Base-by-base conservation (phyloP, 2,113 vertebrate genomes). In the Laticauda colubrina region DNA sequence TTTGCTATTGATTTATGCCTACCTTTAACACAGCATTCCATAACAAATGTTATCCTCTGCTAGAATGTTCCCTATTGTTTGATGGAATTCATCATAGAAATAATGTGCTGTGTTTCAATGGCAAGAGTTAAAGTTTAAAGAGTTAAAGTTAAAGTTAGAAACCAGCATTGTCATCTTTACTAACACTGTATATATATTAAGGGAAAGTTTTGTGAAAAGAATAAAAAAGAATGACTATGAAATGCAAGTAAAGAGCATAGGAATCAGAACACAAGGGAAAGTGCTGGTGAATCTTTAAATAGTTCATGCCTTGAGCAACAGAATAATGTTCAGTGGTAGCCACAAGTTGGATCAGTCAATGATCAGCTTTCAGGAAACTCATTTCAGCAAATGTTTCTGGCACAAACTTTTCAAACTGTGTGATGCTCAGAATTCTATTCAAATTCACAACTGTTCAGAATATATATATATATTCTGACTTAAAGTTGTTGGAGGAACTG, bases 21-120 rank as follows among this genome's bases (percentile, higher is more conserved):
- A 34, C 48, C 95, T 90, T 43, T 57, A 85, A 91, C 59, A 81
- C 91, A 93, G 92, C 89, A 26, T 55, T 85, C 88, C 87, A 45
- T 91, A 93, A 93, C 48, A 94, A 64, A 93, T 89, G 91, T 89
- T 93, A 94, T 91, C 55, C 90, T 91, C 45, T 90, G 64, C 95
- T 95, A 95, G 43, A 0, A 0, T 90, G 39, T 86, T 95, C 59
- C 55, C 14, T 69, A 56, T 43, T 59, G 10, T 88, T 89, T 92
- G 89, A 89, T 85, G 64, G 90, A 94, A 54, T 0, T 85, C 91
- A 4, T 89, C 48, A 91, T 86, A 91, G 88, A 91, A 90, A n/a
- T 2, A 93, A 91, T 91, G 45, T 0, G 9, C 54, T 89, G 1
- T 23, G 95, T 96, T 94, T 92, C 88, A 92, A 89, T 94, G 90